Conservation (phyloP, 2,113 vertebrate genomes). For the Serinus canaria region DNA sequence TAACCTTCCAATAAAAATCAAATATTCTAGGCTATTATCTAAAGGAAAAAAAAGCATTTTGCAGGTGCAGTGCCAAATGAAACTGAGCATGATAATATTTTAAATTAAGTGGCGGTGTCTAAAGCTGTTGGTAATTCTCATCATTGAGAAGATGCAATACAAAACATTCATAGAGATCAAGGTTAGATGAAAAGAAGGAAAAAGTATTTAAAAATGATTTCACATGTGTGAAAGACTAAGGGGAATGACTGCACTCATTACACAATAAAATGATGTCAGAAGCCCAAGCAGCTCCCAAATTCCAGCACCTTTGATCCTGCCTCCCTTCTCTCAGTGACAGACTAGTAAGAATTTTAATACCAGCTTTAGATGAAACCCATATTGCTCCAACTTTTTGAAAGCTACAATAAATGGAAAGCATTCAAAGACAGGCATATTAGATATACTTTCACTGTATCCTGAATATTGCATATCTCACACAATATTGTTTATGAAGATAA, state of each 20-base stretch:
- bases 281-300: not conserved
- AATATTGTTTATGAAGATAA: not conserved
- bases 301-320: not conserved
- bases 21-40: not conserved
- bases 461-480: not conserved
- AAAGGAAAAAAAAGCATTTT: not conserved
- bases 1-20: not conserved
- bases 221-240: not conserved
- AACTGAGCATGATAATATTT: not conserved
- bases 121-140: not conserved
- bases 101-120: not conserved
- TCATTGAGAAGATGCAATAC: not conserved
- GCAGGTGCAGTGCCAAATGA: not conserved
- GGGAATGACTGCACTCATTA: not conserved
- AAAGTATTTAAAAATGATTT: not conserved
- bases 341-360: constrained; percentile 23
- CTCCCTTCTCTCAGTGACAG: not conserved
- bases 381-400: not conserved
- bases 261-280: not conserved
- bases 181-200: not conserved
- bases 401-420: not conserved
- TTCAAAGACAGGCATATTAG: constrained; percentile 20
- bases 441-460: not conserved
- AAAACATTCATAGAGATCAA: not conserved
- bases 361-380: not conserved